These are phyloP conservation scores for Calliphora vomitoria DNA, from an alignment of 2,888 invertebrate species.

Conservation along the genomic window DNA sequence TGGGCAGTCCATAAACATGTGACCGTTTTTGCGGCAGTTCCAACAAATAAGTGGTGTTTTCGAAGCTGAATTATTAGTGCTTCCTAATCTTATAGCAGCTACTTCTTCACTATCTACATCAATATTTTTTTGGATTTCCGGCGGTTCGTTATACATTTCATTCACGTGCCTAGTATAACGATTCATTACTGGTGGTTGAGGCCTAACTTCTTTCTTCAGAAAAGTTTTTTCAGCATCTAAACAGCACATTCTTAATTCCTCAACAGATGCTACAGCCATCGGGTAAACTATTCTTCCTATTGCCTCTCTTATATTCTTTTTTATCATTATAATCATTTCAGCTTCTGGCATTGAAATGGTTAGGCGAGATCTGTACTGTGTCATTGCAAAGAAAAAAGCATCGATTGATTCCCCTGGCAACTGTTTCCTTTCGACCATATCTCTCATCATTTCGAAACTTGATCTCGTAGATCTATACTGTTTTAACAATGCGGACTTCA, in stretches of 20 bases:
- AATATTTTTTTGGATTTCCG: background rate
- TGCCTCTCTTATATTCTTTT: background rate
- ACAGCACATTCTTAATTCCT: background rate
- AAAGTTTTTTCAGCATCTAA: slow-evolving; percentile 13
- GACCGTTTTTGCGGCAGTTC: slow-evolving; percentile 12
- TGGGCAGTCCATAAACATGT: slow-evolving; percentile 15
- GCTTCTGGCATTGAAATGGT: background rate
- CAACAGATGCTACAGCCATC: background rate
- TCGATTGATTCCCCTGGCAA: background rate
- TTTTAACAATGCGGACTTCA: background rate
- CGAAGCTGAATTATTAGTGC: background rate
- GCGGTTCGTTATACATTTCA: background rate
- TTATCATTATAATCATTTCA: slow-evolving; percentile 5
- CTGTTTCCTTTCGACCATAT: background rate
- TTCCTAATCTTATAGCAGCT: background rate
- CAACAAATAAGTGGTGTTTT: background rate
- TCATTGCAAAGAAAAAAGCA: background rate
- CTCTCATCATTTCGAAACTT: too few species aligned
- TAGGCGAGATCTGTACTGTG: background rate
- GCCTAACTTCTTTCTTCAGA: background rate
- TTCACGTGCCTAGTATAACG: background rate
- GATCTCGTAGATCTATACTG: background rate
- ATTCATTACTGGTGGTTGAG: background rate
- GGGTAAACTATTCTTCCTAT: slow-evolving; percentile 8
- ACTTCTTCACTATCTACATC: background rate